Percentiles rank a stretch among this genome's conserved stretches.
phyloP scores from a whole-genome alignment of 2,797 vertebrate genomes.

The Chiloscyllium punctatum region DNA sequence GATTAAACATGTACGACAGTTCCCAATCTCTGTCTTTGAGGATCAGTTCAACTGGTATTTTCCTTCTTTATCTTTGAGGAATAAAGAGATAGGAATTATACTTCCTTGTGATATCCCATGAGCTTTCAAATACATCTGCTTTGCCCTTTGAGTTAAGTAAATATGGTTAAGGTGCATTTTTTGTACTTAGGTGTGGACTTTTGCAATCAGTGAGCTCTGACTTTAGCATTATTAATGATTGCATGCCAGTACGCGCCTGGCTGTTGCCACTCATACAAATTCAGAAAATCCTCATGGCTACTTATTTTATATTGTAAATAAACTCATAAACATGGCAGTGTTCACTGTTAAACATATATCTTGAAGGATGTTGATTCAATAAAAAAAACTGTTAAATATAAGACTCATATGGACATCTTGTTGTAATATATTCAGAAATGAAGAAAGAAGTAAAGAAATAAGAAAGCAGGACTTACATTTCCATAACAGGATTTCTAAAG shows the following conservation, averaged over 20 bases:
- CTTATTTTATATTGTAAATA: neutral
- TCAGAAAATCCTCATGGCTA: neutral
- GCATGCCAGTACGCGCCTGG: neutral
- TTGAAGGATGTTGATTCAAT: neutral
- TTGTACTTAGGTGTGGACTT: neutral
- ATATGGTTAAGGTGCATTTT: neutral
- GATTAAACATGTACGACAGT: neutral
- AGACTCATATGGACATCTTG: neutral
- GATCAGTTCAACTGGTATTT: neutral
- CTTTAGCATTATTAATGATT: neutral
- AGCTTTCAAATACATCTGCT: neutral
- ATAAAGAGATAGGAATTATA: neutral
- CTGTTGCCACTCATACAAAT: neutral
- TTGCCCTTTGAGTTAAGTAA: neutral
- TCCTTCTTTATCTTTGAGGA: neutral
- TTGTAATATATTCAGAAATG: neutral
- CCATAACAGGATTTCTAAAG: neutral
- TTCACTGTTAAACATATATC: neutral
- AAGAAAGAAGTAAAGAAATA: neutral
- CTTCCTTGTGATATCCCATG: neutral
- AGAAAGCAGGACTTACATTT: neutral
- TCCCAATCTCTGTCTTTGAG: neutral
- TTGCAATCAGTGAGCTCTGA: neutral
- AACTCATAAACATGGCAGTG: neutral
- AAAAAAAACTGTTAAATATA: neutral